These are phyloP conservation scores for Pantherophis guttatus DNA, from an alignment of 2,113 vertebrate genomes.

Conservation along the genomic window DNA sequence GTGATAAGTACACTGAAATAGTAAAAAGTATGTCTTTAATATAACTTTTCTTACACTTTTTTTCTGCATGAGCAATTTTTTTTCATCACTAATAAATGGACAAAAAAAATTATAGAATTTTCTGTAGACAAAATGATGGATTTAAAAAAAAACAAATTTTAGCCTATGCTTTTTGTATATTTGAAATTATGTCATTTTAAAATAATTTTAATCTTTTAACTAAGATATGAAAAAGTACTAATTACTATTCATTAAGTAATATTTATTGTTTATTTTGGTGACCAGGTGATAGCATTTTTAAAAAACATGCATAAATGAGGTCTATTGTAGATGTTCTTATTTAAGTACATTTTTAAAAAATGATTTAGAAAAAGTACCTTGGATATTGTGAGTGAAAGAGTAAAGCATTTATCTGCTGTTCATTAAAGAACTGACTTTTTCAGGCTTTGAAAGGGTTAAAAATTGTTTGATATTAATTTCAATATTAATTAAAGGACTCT, in stretches of 20 bases:
- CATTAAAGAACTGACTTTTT: neutral
- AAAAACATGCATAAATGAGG: neutral
- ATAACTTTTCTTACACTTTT: neutral
- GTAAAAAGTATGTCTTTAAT: neutral
- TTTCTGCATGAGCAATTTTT: neutral
- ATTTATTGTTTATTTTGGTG: neutral
- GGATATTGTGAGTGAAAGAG: neutral
- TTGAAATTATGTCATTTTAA: neutral
- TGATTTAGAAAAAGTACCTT: neutral
- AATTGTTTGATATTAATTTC: neutral
- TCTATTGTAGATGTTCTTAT: neutral
- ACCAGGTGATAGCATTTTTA: neutral
- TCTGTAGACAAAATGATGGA: neutral
- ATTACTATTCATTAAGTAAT: neutral
- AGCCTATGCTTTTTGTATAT: neutral
- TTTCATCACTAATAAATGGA: neutral
- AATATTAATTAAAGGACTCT: neutral
- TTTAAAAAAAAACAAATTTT: neutral
- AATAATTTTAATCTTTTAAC: neutral
- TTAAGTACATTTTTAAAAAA: neutral
- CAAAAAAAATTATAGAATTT: neutral
- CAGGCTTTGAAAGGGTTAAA: neutral
- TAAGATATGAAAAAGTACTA: neutral
- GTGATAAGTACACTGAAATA: neutral
- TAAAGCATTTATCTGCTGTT: neutral